A percentile compares a stretch with the other conserved stretches of the same genome.
These are phyloP conservation scores for Oophaga pumilio DNA, from an alignment of 2,113 vertebrate genomes.

Conservation along the genomic window DNA sequence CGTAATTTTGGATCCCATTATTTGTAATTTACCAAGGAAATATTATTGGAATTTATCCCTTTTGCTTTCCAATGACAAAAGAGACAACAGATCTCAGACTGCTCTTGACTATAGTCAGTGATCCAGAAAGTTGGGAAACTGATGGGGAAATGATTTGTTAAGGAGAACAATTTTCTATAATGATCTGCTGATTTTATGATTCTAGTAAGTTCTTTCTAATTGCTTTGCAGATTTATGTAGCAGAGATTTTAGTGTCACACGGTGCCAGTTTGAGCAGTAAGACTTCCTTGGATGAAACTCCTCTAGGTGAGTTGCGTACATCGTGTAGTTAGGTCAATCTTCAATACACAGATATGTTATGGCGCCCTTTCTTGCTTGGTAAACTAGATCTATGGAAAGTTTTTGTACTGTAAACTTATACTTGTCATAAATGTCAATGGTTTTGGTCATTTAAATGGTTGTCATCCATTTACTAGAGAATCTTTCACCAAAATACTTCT, in stretches of 20 bases:
- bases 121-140: not conserved
- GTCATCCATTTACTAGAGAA: too few relatives aligned
- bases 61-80: too few relatives aligned
- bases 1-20: too few relatives aligned
- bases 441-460: too few relatives aligned
- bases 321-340: not conserved
- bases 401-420: too few relatives aligned
- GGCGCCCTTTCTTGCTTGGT: not conserved
- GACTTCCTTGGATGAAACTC: constrained; percentile 94
- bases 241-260: constrained; percentile 91
- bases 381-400: too few relatives aligned
- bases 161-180: not conserved
- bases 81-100: too few relatives aligned
- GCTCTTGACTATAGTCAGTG: not conserved
- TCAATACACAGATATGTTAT: not conserved
- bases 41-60: too few relatives aligned
- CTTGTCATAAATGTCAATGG: too few relatives aligned
- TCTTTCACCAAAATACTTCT: too few relatives aligned
- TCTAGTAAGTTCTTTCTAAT: constrained; percentile 15
- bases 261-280: constrained; percentile 93
- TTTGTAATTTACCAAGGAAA: too few relatives aligned
- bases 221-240: constrained; percentile 88
- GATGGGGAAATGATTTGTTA: not conserved
- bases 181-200: not conserved
- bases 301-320: constrained; percentile 82